Evolutionary conservation across 2,888 invertebrate genomes (phyloP).

Genomic region (Epirrhoe tristata): DNA sequence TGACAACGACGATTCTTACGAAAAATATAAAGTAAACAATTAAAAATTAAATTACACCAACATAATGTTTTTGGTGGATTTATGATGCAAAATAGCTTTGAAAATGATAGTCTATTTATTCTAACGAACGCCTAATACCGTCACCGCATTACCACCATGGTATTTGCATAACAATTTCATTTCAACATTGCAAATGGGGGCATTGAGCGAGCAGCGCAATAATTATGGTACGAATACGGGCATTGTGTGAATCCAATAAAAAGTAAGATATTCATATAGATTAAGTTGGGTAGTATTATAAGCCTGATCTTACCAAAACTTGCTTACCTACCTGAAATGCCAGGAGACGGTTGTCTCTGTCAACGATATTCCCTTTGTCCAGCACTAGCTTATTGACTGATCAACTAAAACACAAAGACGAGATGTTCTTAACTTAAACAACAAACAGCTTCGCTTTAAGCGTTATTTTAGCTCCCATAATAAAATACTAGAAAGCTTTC

Average conservation of each 20-base stretch:
- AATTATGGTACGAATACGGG: conserved; percentile 21
- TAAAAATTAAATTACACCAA: not conserved
- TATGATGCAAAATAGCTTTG: not conserved
- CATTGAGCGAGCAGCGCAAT: conserved; percentile 5
- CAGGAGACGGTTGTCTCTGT: no score
- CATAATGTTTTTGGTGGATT: not conserved
- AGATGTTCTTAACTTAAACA: no score
- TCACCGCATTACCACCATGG: conserved; percentile 9
- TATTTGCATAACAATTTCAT: conserved; percentile 39
- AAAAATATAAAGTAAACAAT: no score
- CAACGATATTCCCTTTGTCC: no score
- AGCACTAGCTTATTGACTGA: no score
- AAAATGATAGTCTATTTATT: not conserved
- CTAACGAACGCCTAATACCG: conserved; percentile 5
- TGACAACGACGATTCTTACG: no score
- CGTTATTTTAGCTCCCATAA: not conserved
- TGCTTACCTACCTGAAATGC: no score
- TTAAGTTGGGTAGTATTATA: no score
- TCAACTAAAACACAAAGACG: no score
- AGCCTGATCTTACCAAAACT: no score
- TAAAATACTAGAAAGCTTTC: conserved; percentile 1
- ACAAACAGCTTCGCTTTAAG: no score
- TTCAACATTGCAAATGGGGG: conserved; percentile 26
- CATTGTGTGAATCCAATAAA: conserved; percentile 2
- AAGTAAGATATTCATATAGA: not conserved